Conservation (phyloP, 2,113 vertebrate genomes). For the Pan troglodytes region DNA sequence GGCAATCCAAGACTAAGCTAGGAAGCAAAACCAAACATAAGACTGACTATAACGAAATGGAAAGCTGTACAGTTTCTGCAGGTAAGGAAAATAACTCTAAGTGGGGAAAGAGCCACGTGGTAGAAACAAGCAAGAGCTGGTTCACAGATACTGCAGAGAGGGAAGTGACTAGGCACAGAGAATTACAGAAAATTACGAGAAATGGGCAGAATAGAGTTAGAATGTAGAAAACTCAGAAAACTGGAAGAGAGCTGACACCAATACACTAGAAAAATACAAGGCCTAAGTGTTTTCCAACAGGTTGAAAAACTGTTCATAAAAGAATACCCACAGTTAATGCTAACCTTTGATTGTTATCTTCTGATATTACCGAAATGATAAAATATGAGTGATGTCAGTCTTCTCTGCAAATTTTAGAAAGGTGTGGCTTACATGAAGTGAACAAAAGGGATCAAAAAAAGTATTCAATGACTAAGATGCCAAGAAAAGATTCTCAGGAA, state of each 20-base stretch:
- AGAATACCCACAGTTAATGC: not conserved
- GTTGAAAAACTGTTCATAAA: not conserved
- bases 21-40: constrained; percentile 43
- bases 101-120: not conserved
- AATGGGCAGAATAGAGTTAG: not conserved
- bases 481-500: constrained; percentile 21
- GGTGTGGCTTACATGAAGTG: not conserved
- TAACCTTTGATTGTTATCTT: not conserved
- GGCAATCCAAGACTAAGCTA: not conserved
- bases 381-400: not conserved
- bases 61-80: not conserved
- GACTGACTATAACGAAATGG: not conserved
- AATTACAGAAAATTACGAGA: not conserved
- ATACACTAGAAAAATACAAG: not conserved
- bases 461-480: not conserved
- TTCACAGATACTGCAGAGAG: not conserved
- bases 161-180: not conserved
- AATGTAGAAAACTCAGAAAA: not conserved
- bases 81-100: not conserved
- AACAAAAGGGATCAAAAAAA: constrained; percentile 34
- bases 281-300: not conserved
- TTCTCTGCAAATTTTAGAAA: not conserved
- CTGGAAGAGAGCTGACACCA: not conserved
- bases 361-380: not conserved
- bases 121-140: not conserved